Base-by-base conservation (phyloP, 2,888 invertebrate species). In the Ophion costatus region DNA sequence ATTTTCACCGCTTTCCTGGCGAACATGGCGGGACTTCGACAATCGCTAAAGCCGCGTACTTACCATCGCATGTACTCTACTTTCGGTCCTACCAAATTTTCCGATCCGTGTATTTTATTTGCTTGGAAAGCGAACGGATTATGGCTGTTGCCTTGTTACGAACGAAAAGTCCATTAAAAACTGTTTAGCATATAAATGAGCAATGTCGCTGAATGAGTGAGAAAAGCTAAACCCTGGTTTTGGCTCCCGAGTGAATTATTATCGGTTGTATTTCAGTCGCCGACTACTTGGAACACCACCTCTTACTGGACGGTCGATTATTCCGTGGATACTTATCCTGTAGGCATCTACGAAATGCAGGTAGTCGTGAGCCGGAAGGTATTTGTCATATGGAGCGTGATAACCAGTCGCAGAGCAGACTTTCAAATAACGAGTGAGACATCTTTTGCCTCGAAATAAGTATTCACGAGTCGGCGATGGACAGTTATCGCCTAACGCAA, bases 271-370 rank as follows among this genome's bases (percentile, higher is more conserved):
- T 90, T 88, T 59, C 86, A 94, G 94, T 90, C 91, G 82, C 86
- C 91, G 64, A 91, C 93, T 80, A 93, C 94, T 83, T 90, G 93
- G 9, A 94, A 95, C 84, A 95, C 96, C 70, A 94, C 94, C 22
- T 95, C 95, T 80, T 95, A 94, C 84, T 97, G 96, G 96, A 95
- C 94, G 63, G 94, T 96, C 59, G 94, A 94, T 73, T 97, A 96
- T 92, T 92, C 92, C 64, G 93, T 94, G 45, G 89, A 91, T 59
- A 90, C 91, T 2, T 95, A 96, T 93, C 94, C 94, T 82, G 94
- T 96, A 42, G 96, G 96, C 2, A 92, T 93, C 24, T 96, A 97
- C 90, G 94, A 93, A 67, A 95, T 96, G 38, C 94, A 95, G 88
- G 94, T 97, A 1, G 87, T 91, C 80, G 95, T 96, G 2, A 78